Conservation (phyloP, 2,797 vertebrate genomes). For the Cossypha dichroa region DNA sequence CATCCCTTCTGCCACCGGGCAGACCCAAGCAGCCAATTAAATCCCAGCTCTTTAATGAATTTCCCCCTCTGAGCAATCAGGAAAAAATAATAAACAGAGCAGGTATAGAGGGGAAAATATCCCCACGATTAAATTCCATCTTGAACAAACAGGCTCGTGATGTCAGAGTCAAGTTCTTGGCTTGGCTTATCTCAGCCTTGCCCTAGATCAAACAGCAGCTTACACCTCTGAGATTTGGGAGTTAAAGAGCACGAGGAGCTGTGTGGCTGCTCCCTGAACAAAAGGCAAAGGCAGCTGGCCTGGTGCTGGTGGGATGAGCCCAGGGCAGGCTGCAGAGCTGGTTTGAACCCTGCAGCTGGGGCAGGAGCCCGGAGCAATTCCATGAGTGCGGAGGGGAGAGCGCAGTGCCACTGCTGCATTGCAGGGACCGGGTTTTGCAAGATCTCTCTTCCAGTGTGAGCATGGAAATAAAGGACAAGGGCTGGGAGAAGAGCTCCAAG, state of each 20-base stretch:
- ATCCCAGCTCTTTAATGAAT: slow-evolving; percentile 16
- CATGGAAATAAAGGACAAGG: background rate
- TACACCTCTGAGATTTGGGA: background rate
- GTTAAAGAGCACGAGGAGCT: background rate
- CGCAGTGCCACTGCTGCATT: background rate
- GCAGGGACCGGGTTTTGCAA: background rate
- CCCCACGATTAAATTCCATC: slow-evolving; percentile 63
- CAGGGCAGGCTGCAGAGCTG: background rate
- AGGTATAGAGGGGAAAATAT: slow-evolving; percentile 27
- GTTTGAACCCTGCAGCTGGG: background rate
- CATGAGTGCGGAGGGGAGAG: accelerated
- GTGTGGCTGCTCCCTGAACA: background rate
- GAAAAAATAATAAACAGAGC: slow-evolving; percentile 40
- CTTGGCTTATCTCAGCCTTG: slow-evolving; percentile 62
- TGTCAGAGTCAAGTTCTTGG: slow-evolving; percentile 57
- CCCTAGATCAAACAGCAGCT: slow-evolving; percentile 54
- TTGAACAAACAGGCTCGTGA: slow-evolving; percentile 62
- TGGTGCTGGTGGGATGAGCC: background rate
- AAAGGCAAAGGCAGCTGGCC: slow-evolving; percentile 3
- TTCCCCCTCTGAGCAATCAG: background rate
- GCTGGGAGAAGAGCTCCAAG: background rate
- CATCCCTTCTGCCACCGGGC: background rate
- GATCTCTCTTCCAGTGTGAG: background rate
- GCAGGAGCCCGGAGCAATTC: background rate
- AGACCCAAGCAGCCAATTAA: background rate